Evolutionary conservation across 2,797 vertebrate species (phyloP).

Genomic region (Caiman crocodilus): DNA sequence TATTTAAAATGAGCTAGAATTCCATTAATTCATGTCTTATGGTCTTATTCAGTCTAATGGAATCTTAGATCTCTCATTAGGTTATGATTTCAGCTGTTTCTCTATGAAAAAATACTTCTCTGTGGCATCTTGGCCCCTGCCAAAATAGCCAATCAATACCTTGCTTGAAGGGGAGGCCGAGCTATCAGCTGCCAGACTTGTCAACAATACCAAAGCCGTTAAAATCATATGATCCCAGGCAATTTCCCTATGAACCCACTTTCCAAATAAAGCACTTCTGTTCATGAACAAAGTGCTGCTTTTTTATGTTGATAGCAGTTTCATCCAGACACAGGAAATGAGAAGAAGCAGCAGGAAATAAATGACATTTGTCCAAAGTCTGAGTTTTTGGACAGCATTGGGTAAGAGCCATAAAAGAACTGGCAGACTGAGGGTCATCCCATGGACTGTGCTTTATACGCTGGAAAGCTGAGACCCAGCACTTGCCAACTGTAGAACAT

Average conservation of each 20-base stretch:
- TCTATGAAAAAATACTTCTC: background rate
- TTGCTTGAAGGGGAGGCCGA: background rate
- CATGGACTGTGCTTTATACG: too few relatives aligned
- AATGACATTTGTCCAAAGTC: background rate
- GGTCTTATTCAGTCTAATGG: background rate
- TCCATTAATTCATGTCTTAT: too few relatives aligned
- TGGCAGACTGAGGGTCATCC: background rate
- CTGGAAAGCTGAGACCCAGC: background rate
- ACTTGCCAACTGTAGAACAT: background rate
- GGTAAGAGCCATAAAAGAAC: background rate
- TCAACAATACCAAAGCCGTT: background rate
- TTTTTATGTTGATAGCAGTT: background rate
- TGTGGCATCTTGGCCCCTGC: background rate
- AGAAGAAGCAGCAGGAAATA: background rate
- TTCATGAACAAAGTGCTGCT: background rate
- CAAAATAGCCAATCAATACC: too few relatives aligned
- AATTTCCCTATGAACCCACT: background rate
- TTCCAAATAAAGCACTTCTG: background rate
- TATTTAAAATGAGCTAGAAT: background rate
- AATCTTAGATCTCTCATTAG: background rate
- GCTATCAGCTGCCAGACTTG: background rate
- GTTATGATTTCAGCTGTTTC: background rate
- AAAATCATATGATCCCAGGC: background rate
- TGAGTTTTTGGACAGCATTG: background rate
- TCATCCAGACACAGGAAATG: background rate